These are phyloP conservation scores for Sylvicola cinctus DNA, from an alignment of 2,888 invertebrate species.

Conservation along the genomic window DNA sequence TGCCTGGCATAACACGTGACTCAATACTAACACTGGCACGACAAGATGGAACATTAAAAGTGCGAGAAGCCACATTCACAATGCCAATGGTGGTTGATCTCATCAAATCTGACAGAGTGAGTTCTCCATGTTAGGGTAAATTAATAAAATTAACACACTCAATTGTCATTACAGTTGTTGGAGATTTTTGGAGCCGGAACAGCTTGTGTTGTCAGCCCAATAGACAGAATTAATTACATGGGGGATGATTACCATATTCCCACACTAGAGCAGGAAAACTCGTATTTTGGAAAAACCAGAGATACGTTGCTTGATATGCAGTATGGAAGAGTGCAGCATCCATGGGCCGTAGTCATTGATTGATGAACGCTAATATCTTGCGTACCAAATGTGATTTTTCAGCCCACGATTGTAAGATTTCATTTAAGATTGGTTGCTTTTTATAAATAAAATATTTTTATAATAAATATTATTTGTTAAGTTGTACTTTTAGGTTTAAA, in stretches of 20 bases:
- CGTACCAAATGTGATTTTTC: too few relatives aligned
- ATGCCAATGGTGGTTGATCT: conserved; percentile 64
- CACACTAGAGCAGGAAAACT: conserved; percentile 49
- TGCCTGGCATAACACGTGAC: conserved; percentile 84
- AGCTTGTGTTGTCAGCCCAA: conserved; percentile 85
- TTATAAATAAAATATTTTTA: too few relatives aligned
- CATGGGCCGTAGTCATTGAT: conserved; percentile 51
- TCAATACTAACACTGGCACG: conserved; percentile 63
- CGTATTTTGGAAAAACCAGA: conserved; percentile 51
- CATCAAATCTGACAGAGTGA: conserved; percentile 62
- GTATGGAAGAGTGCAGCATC: conserved; percentile 60
- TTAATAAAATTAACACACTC: neutral
- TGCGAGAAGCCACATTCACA: conserved; percentile 58
- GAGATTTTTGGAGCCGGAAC: conserved; percentile 98
- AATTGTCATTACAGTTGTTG: conserved; percentile 19
- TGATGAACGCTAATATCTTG: conserved; percentile 10
- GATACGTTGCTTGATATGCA: conserved; percentile 73
- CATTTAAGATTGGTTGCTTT: too few relatives aligned
- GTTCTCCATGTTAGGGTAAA: conserved; percentile 15
- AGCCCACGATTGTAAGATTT: too few relatives aligned
- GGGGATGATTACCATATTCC: conserved; percentile 47
- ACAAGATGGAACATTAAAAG: conserved; percentile 72
- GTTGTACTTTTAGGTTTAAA: too few relatives aligned
- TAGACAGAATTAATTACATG: conserved; percentile 64
- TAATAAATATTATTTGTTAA: too few relatives aligned